Evolutionary conservation across 2,113 vertebrate species (phyloP).

Genomic region (Amia ocellicauda): DNA sequence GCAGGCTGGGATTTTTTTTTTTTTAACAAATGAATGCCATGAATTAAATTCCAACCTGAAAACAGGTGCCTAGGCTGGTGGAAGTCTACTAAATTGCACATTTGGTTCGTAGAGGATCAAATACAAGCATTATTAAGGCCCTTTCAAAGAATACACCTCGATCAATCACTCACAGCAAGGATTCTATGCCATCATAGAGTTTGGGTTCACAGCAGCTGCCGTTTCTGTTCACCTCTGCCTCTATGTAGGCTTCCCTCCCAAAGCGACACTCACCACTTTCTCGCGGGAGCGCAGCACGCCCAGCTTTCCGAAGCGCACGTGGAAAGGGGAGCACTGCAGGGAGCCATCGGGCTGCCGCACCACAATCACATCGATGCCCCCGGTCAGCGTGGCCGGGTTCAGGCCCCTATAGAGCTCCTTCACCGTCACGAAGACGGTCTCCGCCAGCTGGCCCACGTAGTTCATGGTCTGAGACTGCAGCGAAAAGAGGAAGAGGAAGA

Average conservation of each 20-base stretch:
- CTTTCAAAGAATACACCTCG: too few relatives aligned
- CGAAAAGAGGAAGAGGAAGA: neutral
- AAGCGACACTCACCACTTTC: slow-evolving; percentile 78
- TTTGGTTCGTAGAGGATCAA: too few relatives aligned
- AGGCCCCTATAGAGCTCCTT: slow-evolving; percentile 87
- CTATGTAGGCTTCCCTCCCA: neutral
- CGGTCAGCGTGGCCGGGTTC: slow-evolving; percentile 85
- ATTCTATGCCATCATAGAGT: too few relatives aligned
- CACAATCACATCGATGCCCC: slow-evolving; percentile 87
- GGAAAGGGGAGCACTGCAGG: slow-evolving; percentile 89
- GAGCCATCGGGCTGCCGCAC: slow-evolving; percentile 85
- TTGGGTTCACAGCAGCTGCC: too few relatives aligned
- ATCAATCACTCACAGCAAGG: too few relatives aligned
- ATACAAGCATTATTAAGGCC: too few relatives aligned
- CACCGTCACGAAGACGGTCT: slow-evolving; percentile 78
- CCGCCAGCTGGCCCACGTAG: slow-evolving; percentile 87
- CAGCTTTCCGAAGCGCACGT: slow-evolving; percentile 91
- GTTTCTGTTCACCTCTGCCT: too few relatives aligned
- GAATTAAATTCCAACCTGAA: too few relatives aligned
- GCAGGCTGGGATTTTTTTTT: too few relatives aligned
- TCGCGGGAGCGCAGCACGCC: slow-evolving; percentile 86
- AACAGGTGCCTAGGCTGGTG: too few relatives aligned
- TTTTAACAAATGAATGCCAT: too few relatives aligned
- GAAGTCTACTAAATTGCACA: too few relatives aligned
- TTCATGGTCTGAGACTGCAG: slow-evolving; percentile 82